Conservation (phyloP, 2,797 vertebrate species). For the Sebastes minor region DNA sequence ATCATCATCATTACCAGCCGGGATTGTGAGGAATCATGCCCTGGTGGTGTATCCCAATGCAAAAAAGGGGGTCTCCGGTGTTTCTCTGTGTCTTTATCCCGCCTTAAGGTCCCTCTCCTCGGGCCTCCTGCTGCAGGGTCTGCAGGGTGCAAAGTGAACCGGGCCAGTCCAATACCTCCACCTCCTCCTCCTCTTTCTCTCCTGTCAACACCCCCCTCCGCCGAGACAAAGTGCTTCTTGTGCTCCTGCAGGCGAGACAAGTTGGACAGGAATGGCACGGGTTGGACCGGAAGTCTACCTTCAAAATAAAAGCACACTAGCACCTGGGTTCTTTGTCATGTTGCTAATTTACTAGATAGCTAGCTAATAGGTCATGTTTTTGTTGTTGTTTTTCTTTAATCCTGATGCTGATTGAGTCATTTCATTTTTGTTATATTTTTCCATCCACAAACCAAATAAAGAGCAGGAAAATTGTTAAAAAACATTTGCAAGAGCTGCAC, state of each 20-base stretch:
- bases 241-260: neutral
- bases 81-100: neutral
- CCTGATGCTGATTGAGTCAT: too few relatives aligned
- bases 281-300: neutral
- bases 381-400: too few relatives aligned
- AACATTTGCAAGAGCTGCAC: too few relatives aligned
- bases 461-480: too few relatives aligned
- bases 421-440: too few relatives aligned
- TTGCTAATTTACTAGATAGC: accelerated
- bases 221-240: slow-evolving; percentile 68
- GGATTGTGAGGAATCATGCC: slow-evolving; percentile 22
- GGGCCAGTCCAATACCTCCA: slow-evolving; percentile 33
- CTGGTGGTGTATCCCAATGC: slow-evolving; percentile 12
- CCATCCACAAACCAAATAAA: too few relatives aligned
- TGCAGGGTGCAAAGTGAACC: slow-evolving; percentile 13
- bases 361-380: too few relatives aligned
- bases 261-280: accelerated
- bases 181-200: slow-evolving; percentile 7
- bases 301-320: neutral
- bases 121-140: slow-evolving; percentile 13
- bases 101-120: neutral
- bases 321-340: neutral
- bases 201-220: slow-evolving; percentile 28
- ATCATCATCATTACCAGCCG: neutral
- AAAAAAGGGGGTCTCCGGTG: neutral